Base-by-base conservation (phyloP, 2,113 vertebrate species). In the Alouatta palliata region DNA sequence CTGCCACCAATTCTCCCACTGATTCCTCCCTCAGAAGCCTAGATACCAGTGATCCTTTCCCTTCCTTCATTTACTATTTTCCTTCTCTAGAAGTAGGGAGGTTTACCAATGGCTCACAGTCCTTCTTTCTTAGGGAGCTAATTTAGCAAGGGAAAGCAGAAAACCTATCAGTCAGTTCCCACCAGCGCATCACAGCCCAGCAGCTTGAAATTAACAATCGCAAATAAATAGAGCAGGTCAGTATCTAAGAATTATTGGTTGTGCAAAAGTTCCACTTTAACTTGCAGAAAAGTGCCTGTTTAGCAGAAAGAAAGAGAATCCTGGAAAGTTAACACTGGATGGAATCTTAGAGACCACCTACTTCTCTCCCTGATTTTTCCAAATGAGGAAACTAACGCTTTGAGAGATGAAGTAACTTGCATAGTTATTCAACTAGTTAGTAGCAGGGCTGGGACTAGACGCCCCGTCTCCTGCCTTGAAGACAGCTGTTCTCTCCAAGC, bases 141-240 rank as follows among this genome's bases (percentile, higher is more conserved):
- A 88, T 20, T 91, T 81, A 77, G 68, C 80, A 75, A 76, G 19
- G 70, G 37, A 79, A 81, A 88, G n/a, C 14, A 90, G 81, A 90
- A 94, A 86, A 79, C 56, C n/a, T 54, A 75, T 17, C 68, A 80
- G n/a, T 85, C 56, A 95, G 47, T 56, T 25, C 73, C 43, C 79
- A 79, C 21, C 56, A 84, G 47, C 45, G 49, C 43, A 93, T 43
- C 45, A 77, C 19, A 66, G 45, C 45, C n/a, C 58, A 52, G 61
- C 43, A 94, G 13, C n/a, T 49, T 97, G 64, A 93, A 87, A 92
- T 96, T 66, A 87, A 75, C 61, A 68, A 92, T 87, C 70, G 73
- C 20, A 76, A 71, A 68, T 30, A 56, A 84, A 43, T 43, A 76
- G 25, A 84, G 43, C 35, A 70, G 37, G 17, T 82, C 40, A 95